Percentiles rank a stretch among this genome's conserved stretches.
These are phyloP conservation scores for Carlito syrichta DNA, from an alignment of 2,113 vertebrate species.

Conservation along the genomic window DNA sequence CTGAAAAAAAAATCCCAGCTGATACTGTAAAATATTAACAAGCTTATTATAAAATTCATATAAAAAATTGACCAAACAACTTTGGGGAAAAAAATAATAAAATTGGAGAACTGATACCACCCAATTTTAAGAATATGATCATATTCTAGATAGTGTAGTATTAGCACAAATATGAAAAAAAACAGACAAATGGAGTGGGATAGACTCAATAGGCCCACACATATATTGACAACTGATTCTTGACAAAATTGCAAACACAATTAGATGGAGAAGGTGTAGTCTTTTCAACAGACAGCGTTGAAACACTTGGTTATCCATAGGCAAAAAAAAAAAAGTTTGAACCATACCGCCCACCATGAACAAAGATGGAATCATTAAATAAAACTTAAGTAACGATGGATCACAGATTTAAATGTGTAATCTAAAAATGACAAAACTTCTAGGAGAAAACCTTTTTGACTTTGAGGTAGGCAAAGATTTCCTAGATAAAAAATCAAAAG, in stretches of 20 bases:
- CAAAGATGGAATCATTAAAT: background rate
- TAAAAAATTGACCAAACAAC: background rate
- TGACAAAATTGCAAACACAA: background rate
- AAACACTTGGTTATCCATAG: background rate
- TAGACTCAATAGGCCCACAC: background rate
- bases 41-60: background rate
- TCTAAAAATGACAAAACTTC: background rate
- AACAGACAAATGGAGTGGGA: background rate
- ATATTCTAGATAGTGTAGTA: background rate
- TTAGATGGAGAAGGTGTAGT: background rate
- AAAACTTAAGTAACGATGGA: background rate
- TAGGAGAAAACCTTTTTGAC: background rate
- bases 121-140: background rate
- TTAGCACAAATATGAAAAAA: background rate
- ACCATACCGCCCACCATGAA: background rate
- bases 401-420: background rate
- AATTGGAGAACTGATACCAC: background rate
- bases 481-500: background rate
- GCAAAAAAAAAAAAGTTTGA: background rate
- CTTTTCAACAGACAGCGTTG: background rate
- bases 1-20: background rate
- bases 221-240: background rate
- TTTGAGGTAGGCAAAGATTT: background rate
- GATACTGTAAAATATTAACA: background rate
- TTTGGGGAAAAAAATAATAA: background rate